Conservation (phyloP, 2,797 vertebrate species). For the Notamacropus eugenii region DNA sequence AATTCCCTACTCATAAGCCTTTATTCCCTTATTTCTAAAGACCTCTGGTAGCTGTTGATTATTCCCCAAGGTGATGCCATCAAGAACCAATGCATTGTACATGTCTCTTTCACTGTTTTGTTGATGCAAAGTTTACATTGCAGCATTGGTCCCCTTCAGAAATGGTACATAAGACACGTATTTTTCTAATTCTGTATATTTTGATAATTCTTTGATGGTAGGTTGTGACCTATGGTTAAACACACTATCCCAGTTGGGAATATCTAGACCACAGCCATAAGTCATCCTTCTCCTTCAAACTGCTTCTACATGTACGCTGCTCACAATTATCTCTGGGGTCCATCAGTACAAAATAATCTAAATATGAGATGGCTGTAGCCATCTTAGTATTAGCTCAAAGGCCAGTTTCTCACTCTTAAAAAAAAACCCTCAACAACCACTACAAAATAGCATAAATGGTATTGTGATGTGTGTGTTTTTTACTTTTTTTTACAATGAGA, state of each 20-base stretch:
- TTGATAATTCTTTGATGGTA: too few species aligned
- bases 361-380: not conserved
- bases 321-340: not conserved
- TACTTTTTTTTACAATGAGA: too few species aligned
- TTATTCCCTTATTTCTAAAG: slow-evolving; percentile 16
- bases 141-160: not conserved
- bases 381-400: not conserved
- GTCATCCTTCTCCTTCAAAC: not conserved
- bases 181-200: too few species aligned
- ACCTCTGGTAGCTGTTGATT: not conserved
- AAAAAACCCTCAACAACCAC: not conserved
- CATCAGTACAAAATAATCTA: not conserved
- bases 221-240: not conserved
- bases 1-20: not conserved
- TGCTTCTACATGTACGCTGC: not conserved
- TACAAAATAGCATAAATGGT: not conserved
- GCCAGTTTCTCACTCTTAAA: not conserved
- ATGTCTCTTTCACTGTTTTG: not conserved
- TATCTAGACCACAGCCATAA: not conserved
- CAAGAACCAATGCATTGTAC: not conserved
- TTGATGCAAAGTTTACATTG: not conserved
- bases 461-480: not conserved
- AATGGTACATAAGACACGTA: not conserved
- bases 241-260: not conserved
- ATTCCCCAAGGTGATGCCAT: not conserved